Evolutionary conservation across 2,113 vertebrate species (phyloP).

Genomic region (Himantopus leucocephalus): DNA sequence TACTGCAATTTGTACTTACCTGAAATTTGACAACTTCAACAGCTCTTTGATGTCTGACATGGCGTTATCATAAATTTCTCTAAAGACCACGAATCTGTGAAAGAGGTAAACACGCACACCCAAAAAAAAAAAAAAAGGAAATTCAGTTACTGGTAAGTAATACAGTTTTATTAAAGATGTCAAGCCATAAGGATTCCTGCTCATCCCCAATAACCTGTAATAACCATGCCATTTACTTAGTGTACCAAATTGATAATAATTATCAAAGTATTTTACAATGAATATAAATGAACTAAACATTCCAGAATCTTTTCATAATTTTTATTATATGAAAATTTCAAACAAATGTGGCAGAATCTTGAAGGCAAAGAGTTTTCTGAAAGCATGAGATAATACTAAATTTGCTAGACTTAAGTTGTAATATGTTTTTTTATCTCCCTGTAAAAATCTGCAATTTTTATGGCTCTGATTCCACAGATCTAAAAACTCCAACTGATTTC

Average conservation of each 20-base stretch:
- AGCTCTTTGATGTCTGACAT: conserved; percentile 52
- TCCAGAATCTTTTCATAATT: neutral
- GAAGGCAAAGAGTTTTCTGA: neutral
- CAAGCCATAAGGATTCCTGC: neutral
- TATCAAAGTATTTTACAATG: neutral
- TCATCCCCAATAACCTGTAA: neutral
- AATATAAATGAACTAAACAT: neutral
- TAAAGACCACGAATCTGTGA: conserved; percentile 46
- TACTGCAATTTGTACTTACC: conserved; percentile 72
- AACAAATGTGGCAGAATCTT: neutral
- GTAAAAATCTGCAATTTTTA: neutral
- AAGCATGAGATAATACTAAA: neutral
- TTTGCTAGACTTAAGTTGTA: neutral
- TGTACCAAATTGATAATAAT: neutral
- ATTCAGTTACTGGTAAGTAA: conserved; percentile 72
- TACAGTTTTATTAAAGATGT: conserved; percentile 7
- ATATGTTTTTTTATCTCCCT: conserved; percentile 8
- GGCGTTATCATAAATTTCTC: conserved; percentile 23
- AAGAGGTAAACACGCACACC: neutral
- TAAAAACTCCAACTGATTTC: neutral
- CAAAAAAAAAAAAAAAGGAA: neutral
- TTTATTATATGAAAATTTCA: neutral
- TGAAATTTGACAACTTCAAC: conserved; percentile 65
- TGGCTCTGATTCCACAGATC: neutral
- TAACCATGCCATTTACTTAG: neutral